Base-by-base conservation (phyloP, 1,140 invertebrate species). In the Nasonia giraulti region DNA sequence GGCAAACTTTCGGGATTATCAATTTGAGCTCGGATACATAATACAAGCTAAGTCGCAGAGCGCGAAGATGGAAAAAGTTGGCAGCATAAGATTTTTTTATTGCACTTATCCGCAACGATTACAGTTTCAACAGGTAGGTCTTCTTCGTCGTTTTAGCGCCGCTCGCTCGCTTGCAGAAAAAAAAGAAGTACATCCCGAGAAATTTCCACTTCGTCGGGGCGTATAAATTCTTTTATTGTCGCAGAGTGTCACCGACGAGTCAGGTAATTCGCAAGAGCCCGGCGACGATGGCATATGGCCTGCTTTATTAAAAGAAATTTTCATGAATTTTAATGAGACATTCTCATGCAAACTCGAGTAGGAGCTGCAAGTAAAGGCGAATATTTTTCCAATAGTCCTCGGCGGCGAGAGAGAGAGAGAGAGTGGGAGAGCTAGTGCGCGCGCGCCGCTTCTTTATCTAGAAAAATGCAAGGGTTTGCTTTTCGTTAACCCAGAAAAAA, bases 321-420 rank as follows among this genome's bases (percentile, higher is more conserved):
- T 68, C 75, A 78, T 83, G 82, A 83, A 78, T 83, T 83, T 71
- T 55, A 83, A 83, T 55, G 31, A 74, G 62, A 31, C 44, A 81
- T 73, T 81, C 69, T 73, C 69, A 74, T 74, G 68, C 80, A 73
- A 81, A 80, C n/a, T 31, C 20, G 20, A 55, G 40, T 37, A 27
- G 31, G 76, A 40, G 73, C 0, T 12, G 31, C 44, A 7, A n/a
- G 6, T n/a, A 17, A 37, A 77, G 47, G 62, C n/a, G 77, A 23
- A 75, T 68, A 80, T 84, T 84, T 80, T 80, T 84, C 83, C 77
- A 84, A 84, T 84, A 80, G 77, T 80, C 83, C 71, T 80, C 69
- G 27, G 40, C 71, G 12, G 47, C 2, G 14, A 1, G 44, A 47
- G 44, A 47, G 44, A 47, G 44, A 47, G 44, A 20, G 50, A 55